Evolutionary conservation across 2,797 vertebrate genomes (phyloP).

Genomic region (Heliangelus exortis): DNA sequence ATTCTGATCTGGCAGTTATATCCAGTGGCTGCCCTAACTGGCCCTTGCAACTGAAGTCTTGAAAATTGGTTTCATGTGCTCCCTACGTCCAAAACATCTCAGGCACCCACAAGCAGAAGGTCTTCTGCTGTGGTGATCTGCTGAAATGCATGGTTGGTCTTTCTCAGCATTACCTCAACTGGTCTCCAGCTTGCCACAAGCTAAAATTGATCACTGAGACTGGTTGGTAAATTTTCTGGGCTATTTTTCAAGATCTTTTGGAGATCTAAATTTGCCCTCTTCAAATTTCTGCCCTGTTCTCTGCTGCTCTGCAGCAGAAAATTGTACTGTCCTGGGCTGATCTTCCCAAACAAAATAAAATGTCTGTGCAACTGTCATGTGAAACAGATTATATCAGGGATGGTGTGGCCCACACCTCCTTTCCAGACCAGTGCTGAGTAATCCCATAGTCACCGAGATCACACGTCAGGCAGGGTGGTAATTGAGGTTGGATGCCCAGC

Average conservation of each 20-base stretch:
- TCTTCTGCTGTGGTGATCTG: neutral
- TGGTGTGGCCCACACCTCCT: conserved; percentile 61
- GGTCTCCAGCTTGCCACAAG: neutral
- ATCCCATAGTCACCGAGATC: conserved; percentile 26
- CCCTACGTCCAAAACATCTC: neutral
- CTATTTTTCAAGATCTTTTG: neutral
- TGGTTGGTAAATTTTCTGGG: neutral
- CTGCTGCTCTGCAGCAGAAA: neutral
- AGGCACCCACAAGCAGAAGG: neutral
- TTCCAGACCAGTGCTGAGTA: conserved; percentile 54
- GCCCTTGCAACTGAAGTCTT: conserved; percentile 41
- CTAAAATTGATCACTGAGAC: neutral
- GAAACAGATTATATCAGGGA: conserved; percentile 59
- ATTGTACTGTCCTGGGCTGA: neutral
- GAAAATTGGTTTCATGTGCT: neutral
- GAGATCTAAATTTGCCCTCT: neutral
- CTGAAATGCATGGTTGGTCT: neutral
- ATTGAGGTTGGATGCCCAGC: conserved; percentile 59
- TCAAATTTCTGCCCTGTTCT: neutral
- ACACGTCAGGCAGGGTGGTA: conserved; percentile 31
- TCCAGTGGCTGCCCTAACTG: conserved; percentile 52
- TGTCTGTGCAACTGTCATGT: conserved; percentile 35
- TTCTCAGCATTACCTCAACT: neutral
- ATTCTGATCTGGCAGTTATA: conserved; percentile 65
- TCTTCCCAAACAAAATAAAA: conserved; percentile 11